These are phyloP conservation scores for Parnassius smintheus DNA, from an alignment of 2,888 invertebrate genomes.

Conservation along the genomic window DNA sequence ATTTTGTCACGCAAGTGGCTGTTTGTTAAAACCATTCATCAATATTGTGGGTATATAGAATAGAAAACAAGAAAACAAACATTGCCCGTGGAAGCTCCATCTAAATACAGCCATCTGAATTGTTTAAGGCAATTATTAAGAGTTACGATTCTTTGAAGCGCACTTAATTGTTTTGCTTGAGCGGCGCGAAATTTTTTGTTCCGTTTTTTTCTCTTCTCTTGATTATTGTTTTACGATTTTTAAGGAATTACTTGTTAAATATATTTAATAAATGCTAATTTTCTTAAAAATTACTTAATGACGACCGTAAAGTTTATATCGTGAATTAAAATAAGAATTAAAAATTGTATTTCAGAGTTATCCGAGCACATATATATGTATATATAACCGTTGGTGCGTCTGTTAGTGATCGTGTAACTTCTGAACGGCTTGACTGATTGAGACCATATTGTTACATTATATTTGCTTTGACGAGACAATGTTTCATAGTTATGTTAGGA, in stretches of 20 bases:
- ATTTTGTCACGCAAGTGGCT: conserved; percentile 34
- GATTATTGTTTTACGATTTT: neutral
- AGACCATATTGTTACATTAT: too few species aligned
- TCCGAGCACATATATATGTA: too few species aligned
- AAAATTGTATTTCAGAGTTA: too few species aligned
- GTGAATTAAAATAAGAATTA: too few species aligned
- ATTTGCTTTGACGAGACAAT: too few species aligned
- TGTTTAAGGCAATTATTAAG: conserved; percentile 12
- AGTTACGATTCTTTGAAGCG: conserved; percentile 16
- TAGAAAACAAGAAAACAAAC: conserved; percentile 16
- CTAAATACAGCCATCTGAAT: neutral
- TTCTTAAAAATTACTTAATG: neutral
- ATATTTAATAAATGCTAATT: neutral
- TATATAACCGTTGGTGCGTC: too few species aligned
- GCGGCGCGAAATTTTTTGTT: conserved; percentile 2
- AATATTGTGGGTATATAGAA: conserved; percentile 11
- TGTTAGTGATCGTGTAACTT: too few species aligned
- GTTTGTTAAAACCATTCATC: conserved; percentile 16
- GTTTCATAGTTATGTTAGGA: too few species aligned
- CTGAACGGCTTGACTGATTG: too few species aligned
- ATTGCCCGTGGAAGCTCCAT: conserved; percentile 1
- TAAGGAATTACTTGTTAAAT: neutral
- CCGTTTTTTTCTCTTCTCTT: neutral
- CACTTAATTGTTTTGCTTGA: conserved; percentile 10
- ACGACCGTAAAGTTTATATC: too few species aligned